A percentile compares a stretch with the other conserved stretches of the same genome.
These are phyloP conservation scores for Eriocheir sinensis DNA, from an alignment of 1,140 invertebrate genomes.

Conservation along the genomic window DNA sequence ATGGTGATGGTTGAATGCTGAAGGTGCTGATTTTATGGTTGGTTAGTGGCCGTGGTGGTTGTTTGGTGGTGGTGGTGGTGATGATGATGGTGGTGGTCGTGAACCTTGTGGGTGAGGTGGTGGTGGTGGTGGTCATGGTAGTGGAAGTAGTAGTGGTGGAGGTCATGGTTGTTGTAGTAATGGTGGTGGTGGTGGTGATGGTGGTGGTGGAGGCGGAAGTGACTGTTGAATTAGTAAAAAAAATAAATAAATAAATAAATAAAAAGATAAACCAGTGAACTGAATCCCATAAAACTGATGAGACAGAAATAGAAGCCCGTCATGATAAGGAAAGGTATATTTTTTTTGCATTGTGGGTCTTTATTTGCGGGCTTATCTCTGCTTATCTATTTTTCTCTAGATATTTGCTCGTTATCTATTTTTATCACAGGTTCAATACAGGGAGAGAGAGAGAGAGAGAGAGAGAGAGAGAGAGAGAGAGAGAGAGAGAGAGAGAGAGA, in stretches of 20 bases:
- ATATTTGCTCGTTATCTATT: not conserved
- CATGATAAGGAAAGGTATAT: not conserved
- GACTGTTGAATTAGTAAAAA: too few species aligned
- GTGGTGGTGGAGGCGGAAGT: too few species aligned
- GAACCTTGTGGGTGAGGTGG: too few species aligned
- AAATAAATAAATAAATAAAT: not conserved
- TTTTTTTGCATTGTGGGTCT: not conserved
- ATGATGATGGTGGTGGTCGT: not conserved
- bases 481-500: not conserved
- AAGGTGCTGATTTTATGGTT: too few species aligned
- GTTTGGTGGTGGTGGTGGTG: not conserved
- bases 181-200: not conserved
- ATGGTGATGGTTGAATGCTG: too few species aligned
- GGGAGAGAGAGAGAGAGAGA: conserved; percentile 18
- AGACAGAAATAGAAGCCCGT: too few species aligned
- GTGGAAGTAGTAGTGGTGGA: not conserved
- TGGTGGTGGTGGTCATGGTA: not conserved
- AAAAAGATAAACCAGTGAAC: not conserved
- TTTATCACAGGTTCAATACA: not conserved
- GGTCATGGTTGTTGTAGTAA: not conserved
- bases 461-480: conserved; percentile 45
- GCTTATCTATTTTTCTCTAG: not conserved
- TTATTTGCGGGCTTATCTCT: not conserved
- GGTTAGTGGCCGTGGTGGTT: not conserved
- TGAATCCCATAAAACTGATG: too few species aligned